phyloP scores from a whole-genome alignment of 1,140 invertebrate genomes.

The Papilio helenus region DNA sequence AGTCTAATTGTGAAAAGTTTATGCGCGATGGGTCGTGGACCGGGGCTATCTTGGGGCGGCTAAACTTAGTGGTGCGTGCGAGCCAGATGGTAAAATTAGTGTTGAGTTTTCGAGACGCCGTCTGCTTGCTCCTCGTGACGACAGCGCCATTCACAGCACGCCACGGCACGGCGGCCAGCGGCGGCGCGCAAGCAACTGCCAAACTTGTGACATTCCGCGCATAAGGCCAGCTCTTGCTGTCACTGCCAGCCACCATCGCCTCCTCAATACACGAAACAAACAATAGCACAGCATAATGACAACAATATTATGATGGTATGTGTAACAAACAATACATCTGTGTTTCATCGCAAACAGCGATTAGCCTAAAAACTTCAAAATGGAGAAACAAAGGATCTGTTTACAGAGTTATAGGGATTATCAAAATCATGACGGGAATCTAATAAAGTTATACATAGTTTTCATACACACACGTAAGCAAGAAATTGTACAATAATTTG shows the following conservation, averaged over 20 bases:
- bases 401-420: neutral
- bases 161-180: constrained; percentile 62
- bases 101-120: constrained; percentile 76
- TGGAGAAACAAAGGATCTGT: neutral
- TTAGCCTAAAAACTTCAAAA: neutral
- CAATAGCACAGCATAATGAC: neutral
- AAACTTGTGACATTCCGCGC: constrained; percentile 80
- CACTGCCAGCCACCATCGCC: constrained; percentile 51
- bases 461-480: neutral
- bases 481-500: neutral
- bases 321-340: constrained; percentile 15
- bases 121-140: constrained; percentile 79
- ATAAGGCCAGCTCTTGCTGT: constrained; percentile 53
- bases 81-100: constrained; percentile 82
- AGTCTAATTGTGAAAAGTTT: constrained; percentile 84
- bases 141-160: constrained; percentile 73
- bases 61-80: constrained; percentile 83
- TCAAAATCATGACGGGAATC: neutral
- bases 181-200: constrained; percentile 67
- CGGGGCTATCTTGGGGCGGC: constrained; percentile 83
- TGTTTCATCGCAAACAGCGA: neutral
- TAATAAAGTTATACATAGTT: neutral
- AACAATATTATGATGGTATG: neutral
- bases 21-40: constrained; percentile 82
- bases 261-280: neutral